Base-by-base conservation (phyloP, 2,888 invertebrate genomes). In the Argyresthia albistria region DNA sequence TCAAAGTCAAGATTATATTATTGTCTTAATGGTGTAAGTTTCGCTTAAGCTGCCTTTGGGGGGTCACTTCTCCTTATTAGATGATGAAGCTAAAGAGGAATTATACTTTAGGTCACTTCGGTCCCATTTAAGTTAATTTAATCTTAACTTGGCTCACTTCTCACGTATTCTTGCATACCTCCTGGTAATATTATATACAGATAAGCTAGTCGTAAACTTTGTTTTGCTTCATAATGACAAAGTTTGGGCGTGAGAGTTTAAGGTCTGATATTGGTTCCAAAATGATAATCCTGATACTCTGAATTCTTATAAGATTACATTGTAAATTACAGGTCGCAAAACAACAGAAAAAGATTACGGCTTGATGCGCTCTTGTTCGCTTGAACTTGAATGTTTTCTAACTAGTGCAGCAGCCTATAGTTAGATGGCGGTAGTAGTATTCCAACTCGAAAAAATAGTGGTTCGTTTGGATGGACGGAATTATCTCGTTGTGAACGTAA, bases 31-130 rank as follows among this genome's bases (percentile, higher is more conserved):
- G 78, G 78, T 56, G 61, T 65, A 83, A 86, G 82, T 86, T 86
- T 67, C 68, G 69, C 61, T 70, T 66, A 77, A 82, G 83, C 74
- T 76, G 77, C 69, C 73, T 73, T 67, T 81, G 67, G 56, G 84
- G 78, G 84, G 64, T 75, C 67, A 82, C 71, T 81, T 76, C 69
- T 82, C 81, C 82, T 83, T 83, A 84, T 86, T 86, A 86, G 68
- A 61, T 63, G 66, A 67, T 65, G 74, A 72, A 73, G 68, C 73
- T 77, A 65, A 70, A 62, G 68, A 69, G 81, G 77, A 81, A 82
- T 83, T 81, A 84, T 83, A 81, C 83, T 82, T 82, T 64, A 69
- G 84, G 86, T 84, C 84, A 83, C 84, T 82, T 80, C 62, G 79
- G 81, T 72, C 72, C 80, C 76, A 76, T 81, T 83, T 79, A 72